Conservation (phyloP, 2,113 vertebrate species). For the Dascyllus trimaculatus region DNA sequence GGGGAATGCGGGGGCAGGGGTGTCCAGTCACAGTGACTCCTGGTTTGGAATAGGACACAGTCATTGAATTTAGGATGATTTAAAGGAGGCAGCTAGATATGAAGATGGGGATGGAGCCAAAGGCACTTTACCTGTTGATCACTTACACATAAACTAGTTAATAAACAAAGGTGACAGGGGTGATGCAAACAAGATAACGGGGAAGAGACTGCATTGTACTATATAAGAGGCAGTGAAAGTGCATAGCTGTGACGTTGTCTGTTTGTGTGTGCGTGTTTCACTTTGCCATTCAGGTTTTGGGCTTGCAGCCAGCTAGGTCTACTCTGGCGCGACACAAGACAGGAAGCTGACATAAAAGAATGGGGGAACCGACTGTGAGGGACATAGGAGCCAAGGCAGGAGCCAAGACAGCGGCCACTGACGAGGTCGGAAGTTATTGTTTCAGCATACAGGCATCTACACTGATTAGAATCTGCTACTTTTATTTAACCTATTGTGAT, state of each 20-base stretch:
- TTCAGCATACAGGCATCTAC: constrained; percentile 60
- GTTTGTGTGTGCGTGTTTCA: constrained; percentile 38
- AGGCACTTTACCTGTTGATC: constrained; percentile 25
- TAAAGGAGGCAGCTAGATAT: constrained; percentile 37
- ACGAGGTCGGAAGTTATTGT: constrained; percentile 81
- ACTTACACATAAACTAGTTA: background rate
- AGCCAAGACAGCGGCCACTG: constrained; percentile 65
- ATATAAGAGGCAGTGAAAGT: constrained; percentile 54
- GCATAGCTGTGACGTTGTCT: constrained; percentile 12
- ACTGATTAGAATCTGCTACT: constrained; percentile 53
- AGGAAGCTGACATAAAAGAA: constrained; percentile 87
- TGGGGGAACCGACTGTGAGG: constrained; percentile 62
- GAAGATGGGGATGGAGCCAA: constrained; percentile 40
- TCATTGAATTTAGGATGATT: constrained; percentile 54
- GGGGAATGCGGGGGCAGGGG: constrained; percentile 66
- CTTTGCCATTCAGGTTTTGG: constrained; percentile 69
- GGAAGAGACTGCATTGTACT: constrained; percentile 20
- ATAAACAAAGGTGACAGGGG: constrained; percentile 57
- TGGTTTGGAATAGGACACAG: constrained; percentile 58
- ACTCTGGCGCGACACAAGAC: constrained; percentile 85
- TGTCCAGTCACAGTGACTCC: constrained; percentile 83
- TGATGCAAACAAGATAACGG: constrained; percentile 16
- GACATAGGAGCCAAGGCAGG: constrained; percentile 73
- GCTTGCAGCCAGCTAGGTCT: constrained; percentile 74
- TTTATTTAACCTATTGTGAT: constrained; percentile 40